Percentiles rank a stretch among this genome's conserved stretches.
phyloP scores from a whole-genome alignment of 2,888 invertebrate genomes.

The Subacronicta megacephala region DNA sequence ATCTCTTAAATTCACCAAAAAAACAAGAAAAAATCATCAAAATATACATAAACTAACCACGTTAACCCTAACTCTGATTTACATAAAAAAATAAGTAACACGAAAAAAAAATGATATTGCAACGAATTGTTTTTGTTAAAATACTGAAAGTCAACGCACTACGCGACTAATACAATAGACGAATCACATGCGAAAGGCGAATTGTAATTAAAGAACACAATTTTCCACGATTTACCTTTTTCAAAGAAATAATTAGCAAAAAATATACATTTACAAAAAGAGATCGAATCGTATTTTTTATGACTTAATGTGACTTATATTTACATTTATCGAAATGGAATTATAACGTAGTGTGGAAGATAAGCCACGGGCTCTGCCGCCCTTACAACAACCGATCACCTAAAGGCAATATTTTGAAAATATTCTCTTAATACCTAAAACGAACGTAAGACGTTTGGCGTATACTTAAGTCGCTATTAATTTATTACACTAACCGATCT shows the following conservation, averaged over 20 bases:
- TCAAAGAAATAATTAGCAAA: slow-evolving; percentile 81
- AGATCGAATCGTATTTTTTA: slow-evolving; percentile 87
- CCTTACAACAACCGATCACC: slow-evolving; percentile 76
- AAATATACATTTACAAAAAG: slow-evolving; percentile 88
- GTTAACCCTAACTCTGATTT: slow-evolving; percentile 83
- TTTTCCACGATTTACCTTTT: slow-evolving; percentile 56
- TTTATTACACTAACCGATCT: slow-evolving; percentile 88
- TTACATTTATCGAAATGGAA: slow-evolving; percentile 89
- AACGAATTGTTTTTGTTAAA: slow-evolving; percentile 77
- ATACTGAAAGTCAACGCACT: slow-evolving; percentile 69
- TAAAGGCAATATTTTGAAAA: slow-evolving; percentile 89
- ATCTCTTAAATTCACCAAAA: slow-evolving; percentile 72
- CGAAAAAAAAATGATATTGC: slow-evolving; percentile 82
- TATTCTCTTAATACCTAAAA: slow-evolving; percentile 85
- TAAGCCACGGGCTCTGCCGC: slow-evolving; percentile 71
- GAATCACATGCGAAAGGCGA: slow-evolving; percentile 67
- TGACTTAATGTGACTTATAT: slow-evolving; percentile 88
- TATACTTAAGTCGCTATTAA: slow-evolving; percentile 89
- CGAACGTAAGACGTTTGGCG: slow-evolving; percentile 90
- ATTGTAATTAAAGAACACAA: slow-evolving; percentile 64
- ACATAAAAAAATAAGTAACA: slow-evolving; percentile 86
- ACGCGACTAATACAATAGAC: slow-evolving; percentile 56
- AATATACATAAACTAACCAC: slow-evolving; percentile 86
- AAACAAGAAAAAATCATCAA: slow-evolving; percentile 71
- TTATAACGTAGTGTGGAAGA: slow-evolving; percentile 87